Percentiles rank a stretch among this genome's conserved stretches.
Evolutionary conservation across 1,140 invertebrate genomes (phyloP).

Genomic region (Dendroctonus ponderosae): DNA sequence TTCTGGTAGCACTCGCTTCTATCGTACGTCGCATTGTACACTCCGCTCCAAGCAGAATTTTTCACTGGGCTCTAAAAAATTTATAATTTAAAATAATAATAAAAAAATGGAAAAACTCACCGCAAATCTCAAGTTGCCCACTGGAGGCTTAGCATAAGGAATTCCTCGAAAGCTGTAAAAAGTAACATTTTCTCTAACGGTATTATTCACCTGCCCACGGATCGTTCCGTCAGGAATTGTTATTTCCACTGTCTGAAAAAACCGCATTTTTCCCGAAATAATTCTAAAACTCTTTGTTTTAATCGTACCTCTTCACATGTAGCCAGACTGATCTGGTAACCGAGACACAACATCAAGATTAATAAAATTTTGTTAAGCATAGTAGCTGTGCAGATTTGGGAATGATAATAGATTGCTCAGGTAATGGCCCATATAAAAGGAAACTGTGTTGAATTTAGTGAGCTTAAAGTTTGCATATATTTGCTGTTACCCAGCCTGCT

Average conservation of each 20-base stretch:
- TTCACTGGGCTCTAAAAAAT: slow-evolving; percentile 16
- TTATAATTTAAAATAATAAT: slow-evolving; percentile 2
- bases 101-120: slow-evolving; percentile 1
- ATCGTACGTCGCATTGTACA: slow-evolving; percentile 15
- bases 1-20: slow-evolving; percentile 11
- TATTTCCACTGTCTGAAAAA: slow-evolving; percentile 4
- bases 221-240: slow-evolving; percentile 12
- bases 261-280: background rate
- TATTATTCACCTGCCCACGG: background rate
- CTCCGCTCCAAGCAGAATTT: slow-evolving; percentile 18
- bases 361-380: too few relatives aligned
- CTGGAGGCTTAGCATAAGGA: slow-evolving; percentile 12
- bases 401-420: too few relatives aligned
- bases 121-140: slow-evolving; percentile 18
- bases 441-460: too few relatives aligned
- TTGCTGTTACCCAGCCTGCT: too few relatives aligned
- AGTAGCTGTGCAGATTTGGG: too few relatives aligned
- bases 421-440: too few relatives aligned
- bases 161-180: slow-evolving; percentile 16
- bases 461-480: too few relatives aligned
- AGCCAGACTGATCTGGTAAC: too few relatives aligned
- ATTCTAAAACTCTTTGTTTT: too few relatives aligned
- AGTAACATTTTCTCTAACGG: slow-evolving; percentile 4
- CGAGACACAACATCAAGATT: too few relatives aligned
- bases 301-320: too few relatives aligned